Evolutionary conservation across 2,797 vertebrate genomes (phyloP).

Genomic region (Philypnodon macrostomus): DNA sequence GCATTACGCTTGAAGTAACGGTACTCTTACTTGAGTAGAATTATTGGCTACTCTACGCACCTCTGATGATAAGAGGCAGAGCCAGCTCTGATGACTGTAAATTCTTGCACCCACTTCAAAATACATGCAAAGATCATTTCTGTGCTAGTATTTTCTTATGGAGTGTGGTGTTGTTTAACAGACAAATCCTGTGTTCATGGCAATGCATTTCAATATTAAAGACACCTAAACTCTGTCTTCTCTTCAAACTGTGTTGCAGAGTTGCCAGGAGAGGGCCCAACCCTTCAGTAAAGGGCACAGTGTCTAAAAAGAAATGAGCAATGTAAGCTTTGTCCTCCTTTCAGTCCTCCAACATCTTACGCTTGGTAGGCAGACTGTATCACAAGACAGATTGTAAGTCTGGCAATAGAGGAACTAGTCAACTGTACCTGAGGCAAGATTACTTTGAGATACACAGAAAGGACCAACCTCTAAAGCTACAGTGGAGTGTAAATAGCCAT

Average conservation of each 20-base stretch:
- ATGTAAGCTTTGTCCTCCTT: slow-evolving; percentile 62
- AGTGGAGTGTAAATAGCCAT: slow-evolving; percentile 72
- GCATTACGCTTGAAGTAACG: no score
- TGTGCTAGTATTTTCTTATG: no score
- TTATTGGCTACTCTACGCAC: neutral
- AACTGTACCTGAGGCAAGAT: slow-evolving; percentile 70
- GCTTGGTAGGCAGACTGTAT: slow-evolving; percentile 51
- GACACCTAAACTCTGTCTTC: no score
- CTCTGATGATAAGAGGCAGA: no score
- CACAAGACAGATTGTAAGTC: slow-evolving; percentile 62
- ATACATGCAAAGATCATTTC: no score
- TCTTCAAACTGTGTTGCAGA: no score
- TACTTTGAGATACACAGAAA: slow-evolving; percentile 73
- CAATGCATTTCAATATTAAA: no score
- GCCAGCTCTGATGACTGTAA: no score
- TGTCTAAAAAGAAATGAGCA: slow-evolving; percentile 49
- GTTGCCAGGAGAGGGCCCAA: slow-evolving; percentile 30
- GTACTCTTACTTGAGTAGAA: no score
- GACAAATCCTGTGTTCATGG: no score
- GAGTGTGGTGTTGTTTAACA: no score
- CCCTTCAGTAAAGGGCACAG: slow-evolving; percentile 56
- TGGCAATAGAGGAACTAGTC: slow-evolving; percentile 52
- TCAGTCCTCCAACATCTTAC: slow-evolving; percentile 52
- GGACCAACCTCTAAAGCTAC: slow-evolving; percentile 63
- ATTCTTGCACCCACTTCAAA: no score